Base-by-base conservation (phyloP, 2,113 vertebrate species). In the Callipepla squamata region DNA sequence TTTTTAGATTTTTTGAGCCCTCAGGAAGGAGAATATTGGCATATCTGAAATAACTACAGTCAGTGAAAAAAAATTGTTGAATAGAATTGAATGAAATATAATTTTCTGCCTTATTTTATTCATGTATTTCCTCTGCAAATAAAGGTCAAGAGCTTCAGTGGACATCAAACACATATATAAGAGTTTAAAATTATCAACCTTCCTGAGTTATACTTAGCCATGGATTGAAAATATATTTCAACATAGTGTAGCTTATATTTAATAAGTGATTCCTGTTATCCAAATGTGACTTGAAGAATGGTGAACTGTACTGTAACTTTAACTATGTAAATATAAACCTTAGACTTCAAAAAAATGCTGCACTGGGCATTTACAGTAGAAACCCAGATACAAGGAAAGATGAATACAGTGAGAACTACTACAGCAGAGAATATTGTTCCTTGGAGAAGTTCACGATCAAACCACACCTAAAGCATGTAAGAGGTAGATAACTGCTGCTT, bases 1-100 rank as follows among this genome's bases (percentile, higher is more conserved):
- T 51, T 51, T 51, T 26, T 28, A 28, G 50, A 51, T 15, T 51
- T 53, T 28, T 53, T 77, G 73, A 93, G 67, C 85, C 21, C 26
- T 19, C 72, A 69, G 73, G 40, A 94, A 95, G 67, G n/a, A 79
- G 32, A 28, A 82, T 94, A 73, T 92, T 96, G 94, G 40, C 36
- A 70, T 32, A 92, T 53, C 12, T 0, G 2, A 93, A 86, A 75
- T 75, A 73, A 53, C 18, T 7, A 36, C 7, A 58, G 25, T 55
- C 85, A 73, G 59, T 59, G 9, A 8, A 70, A 86, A 86, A 92
- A 58, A 30, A 48, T 67, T 47, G 44, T 50, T 45, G 70, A 79
- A 79, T 66, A 28, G 48, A 38, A 53, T 83, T 95, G 26, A n/a
- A 85, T 32, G 59, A 67, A 92, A 95, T 25, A 68, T 40, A 7